Conservation (phyloP, 2,113 vertebrate species). For the Coptodon rendalli region DNA sequence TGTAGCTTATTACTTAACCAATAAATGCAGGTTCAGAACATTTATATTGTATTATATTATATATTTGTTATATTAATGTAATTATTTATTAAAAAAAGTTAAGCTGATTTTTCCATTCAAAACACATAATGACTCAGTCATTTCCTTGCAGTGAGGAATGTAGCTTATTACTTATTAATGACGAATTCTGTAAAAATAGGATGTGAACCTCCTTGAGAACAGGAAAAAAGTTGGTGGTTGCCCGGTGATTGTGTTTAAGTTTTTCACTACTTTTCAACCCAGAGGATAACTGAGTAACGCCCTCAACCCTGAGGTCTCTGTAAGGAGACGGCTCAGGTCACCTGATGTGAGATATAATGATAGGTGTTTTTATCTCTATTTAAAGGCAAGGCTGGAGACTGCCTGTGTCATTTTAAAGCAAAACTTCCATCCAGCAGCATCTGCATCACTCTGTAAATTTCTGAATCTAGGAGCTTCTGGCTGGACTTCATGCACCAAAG, state of each 20-base stretch:
- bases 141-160: not conserved
- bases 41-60: not conserved
- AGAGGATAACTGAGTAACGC: not conserved
- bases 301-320: rapidly evolving
- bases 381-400: not conserved
- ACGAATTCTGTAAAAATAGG: not conserved
- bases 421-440: too few species aligned
- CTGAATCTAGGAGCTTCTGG: too few species aligned
- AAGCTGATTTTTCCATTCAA: not conserved
- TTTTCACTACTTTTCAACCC: not conserved
- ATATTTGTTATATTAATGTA: not conserved
- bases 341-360: not conserved
- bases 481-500: too few species aligned
- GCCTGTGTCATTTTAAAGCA: too few species aligned
- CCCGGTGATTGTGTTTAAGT: rapidly evolving
- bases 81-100: not conserved
- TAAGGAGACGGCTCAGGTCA: not conserved
- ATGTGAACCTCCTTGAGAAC: not conserved
- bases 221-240: not conserved
- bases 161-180: not conserved
- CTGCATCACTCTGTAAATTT: too few species aligned
- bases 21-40: not conserved
- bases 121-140: not conserved
- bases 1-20: not conserved
- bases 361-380: not conserved